These are phyloP conservation scores for Epinephelus fuscoguttatus DNA, from an alignment of 2,113 vertebrate genomes.

Conservation along the genomic window DNA sequence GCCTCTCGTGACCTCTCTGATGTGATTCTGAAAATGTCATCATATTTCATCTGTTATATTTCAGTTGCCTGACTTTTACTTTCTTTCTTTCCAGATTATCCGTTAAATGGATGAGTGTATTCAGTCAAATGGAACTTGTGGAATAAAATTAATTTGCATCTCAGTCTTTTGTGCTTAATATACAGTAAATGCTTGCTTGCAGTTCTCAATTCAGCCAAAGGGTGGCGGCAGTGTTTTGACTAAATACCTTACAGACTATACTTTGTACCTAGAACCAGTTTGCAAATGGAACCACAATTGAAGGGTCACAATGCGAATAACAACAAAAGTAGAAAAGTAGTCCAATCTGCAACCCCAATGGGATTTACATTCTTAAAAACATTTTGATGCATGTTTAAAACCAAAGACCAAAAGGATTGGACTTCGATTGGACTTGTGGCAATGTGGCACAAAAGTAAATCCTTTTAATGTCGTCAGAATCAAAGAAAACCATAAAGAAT, in stretches of 20 bases:
- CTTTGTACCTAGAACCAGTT: not conserved
- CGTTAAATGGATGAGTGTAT: not conserved
- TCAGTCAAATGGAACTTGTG: not conserved
- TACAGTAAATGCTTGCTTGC: not conserved
- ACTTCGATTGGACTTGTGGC: not conserved
- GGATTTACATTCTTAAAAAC: slow-evolving; percentile 8
- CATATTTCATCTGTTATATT: not conserved
- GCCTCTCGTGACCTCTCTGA: not conserved
- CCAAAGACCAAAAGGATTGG: slow-evolving; percentile 15
- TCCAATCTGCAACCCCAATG: slow-evolving; percentile 11
- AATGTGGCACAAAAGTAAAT: slow-evolving; percentile 10
- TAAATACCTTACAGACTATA: not conserved
- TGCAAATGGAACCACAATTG: not conserved
- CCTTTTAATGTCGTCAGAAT: not conserved
- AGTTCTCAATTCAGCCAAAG: slow-evolving; percentile 43
- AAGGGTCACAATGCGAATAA: not conserved
- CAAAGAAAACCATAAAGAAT: slow-evolving; percentile 16
- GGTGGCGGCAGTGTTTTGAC: slow-evolving; percentile 38
- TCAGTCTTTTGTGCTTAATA: not conserved
- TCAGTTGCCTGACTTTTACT: not conserved
- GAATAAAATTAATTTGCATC: slow-evolving; percentile 47
- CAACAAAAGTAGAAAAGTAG: too few relatives aligned
- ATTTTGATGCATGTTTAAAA: slow-evolving; percentile 16
- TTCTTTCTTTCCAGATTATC: slow-evolving; percentile 25
- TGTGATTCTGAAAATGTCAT: not conserved